Conservation (phyloP, 2,113 vertebrate species). For the Patagioenas fasciata region DNA sequence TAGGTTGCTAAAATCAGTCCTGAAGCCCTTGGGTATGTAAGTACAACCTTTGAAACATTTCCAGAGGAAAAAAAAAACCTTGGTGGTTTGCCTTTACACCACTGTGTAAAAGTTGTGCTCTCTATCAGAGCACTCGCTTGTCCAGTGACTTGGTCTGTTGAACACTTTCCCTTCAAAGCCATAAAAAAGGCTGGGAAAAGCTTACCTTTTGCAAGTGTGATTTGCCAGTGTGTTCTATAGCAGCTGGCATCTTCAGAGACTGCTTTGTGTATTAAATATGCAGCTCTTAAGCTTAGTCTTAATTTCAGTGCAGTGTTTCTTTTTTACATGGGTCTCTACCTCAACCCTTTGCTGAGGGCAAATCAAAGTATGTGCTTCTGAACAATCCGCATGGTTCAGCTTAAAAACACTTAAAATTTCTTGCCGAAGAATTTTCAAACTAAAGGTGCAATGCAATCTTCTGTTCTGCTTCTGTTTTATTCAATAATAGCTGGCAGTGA, state of each 20-base stretch:
- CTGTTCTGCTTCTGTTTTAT: not conserved
- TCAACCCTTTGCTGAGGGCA: not conserved
- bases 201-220: not conserved
- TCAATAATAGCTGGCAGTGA: not conserved
- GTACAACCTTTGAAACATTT: not conserved
- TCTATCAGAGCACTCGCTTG: accelerated
- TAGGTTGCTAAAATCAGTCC: not conserved
- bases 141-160: not conserved
- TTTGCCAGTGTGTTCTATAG: not conserved
- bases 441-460: not conserved
- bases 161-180: not conserved
- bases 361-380: not conserved
- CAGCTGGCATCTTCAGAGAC: not conserved
- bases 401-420: not conserved
- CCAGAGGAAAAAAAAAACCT: not conserved
- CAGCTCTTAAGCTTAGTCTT: not conserved
- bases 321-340: not conserved
- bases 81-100: not conserved
- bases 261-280: not conserved
- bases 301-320: not conserved
- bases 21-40: not conserved
- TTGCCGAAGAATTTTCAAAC: not conserved
- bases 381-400: not conserved
- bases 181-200: not conserved
- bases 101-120: not conserved